Percentiles rank a stretch among this genome's conserved stretches.
These are phyloP conservation scores for Oenanthe melanoleuca DNA, from an alignment of 2,113 vertebrate species.

Conservation along the genomic window DNA sequence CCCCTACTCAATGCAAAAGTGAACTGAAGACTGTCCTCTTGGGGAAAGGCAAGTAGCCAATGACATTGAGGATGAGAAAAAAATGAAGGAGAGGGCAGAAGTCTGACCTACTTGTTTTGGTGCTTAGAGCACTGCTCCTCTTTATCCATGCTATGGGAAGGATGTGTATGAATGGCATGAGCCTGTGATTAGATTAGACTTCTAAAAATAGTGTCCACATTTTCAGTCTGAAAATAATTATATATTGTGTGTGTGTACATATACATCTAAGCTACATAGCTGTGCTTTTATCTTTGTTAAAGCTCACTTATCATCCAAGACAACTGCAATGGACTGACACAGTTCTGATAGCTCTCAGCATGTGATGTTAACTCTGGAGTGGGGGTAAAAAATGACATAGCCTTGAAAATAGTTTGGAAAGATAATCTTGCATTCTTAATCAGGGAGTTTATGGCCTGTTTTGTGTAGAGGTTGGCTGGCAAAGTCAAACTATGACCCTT, in stretches of 20 bases:
- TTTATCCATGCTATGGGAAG: background rate
- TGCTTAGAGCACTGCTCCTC: background rate
- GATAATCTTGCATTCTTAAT: background rate
- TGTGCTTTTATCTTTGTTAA: background rate
- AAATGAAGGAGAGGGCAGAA: background rate
- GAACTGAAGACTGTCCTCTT: background rate
- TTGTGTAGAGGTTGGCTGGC: background rate
- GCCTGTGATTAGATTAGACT: conserved; percentile 15
- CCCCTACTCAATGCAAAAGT: background rate
- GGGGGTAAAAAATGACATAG: background rate
- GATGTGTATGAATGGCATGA: background rate
- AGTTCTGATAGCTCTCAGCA: background rate
- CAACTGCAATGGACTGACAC: background rate
- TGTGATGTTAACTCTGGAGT: background rate
- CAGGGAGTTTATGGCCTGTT: background rate
- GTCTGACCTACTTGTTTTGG: background rate
- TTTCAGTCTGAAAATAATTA: background rate
- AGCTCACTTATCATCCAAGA: background rate
- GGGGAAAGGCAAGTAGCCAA: background rate
- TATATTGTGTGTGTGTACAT: background rate
- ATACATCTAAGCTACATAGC: background rate
- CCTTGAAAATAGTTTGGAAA: background rate
- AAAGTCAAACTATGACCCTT: background rate
- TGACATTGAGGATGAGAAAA: background rate
- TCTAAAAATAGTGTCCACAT: background rate